phyloP scores from a whole-genome alignment of 1,140 invertebrate species.

The Hyposmocoma kahamanoa region DNA sequence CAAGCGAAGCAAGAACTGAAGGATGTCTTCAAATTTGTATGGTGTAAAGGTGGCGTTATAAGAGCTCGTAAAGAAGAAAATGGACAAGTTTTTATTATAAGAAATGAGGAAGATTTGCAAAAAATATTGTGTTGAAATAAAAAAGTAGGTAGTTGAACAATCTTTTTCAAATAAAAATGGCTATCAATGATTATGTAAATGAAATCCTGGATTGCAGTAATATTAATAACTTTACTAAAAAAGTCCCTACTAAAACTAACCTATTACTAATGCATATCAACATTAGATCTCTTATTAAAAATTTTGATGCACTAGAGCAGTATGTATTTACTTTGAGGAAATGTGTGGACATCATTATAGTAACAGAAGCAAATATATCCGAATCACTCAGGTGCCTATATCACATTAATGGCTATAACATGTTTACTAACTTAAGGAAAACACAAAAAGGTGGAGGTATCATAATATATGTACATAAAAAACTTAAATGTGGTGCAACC shows the following conservation, averaged over 20 bases:
- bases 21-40: conserved; percentile 8
- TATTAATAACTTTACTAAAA: background rate
- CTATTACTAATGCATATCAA: background rate
- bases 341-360: background rate
- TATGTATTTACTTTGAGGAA: background rate
- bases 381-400: background rate
- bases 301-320: background rate
- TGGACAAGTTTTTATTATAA: background rate
- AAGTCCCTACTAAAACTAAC: background rate
- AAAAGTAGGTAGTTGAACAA: background rate
- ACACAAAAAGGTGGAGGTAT: conserved; percentile 2
- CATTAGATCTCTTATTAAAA: background rate
- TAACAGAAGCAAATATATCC: background rate
- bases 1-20: conserved; percentile 12
- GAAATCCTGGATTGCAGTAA: background rate
- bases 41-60: conserved; percentile 13
- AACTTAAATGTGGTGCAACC: background rate
- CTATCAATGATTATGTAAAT: background rate
- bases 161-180: background rate
- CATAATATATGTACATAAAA: conserved; percentile 13
- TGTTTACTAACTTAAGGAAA: conserved; percentile 2
- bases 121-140: background rate
- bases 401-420: background rate
- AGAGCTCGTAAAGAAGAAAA: conserved; percentile 1
- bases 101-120: background rate